Percentiles rank a stretch among this genome's conserved stretches.
phyloP scores from a whole-genome alignment of 2,888 invertebrate genomes.

The Cataglyphis rosenhaueri region DNA sequence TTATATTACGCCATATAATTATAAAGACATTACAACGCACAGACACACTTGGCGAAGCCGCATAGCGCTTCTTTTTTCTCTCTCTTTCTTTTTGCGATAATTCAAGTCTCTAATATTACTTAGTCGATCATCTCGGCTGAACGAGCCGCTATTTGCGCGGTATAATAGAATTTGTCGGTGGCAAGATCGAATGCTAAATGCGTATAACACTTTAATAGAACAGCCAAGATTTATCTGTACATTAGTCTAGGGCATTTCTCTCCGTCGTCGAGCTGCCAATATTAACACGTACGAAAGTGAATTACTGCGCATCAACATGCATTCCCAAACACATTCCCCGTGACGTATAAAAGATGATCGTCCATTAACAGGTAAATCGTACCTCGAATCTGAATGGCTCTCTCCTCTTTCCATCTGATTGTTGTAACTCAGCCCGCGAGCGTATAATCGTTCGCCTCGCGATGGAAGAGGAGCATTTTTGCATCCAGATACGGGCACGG shows the following conservation, averaged over 20 bases:
- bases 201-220: slow-evolving; percentile 55
- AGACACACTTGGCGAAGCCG: background rate
- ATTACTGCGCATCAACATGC: slow-evolving; percentile 74
- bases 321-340: slow-evolving; percentile 69
- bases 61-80: background rate
- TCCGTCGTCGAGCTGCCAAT: slow-evolving; percentile 68
- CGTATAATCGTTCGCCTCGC: slow-evolving; percentile 58
- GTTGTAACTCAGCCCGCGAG: slow-evolving; percentile 47
- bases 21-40: slow-evolving; percentile 35
- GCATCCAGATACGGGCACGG: slow-evolving; percentile 45
- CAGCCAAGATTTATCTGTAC: slow-evolving; percentile 65
- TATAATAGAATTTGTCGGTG: slow-evolving; percentile 55
- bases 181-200: slow-evolving; percentile 54
- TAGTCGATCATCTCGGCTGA: slow-evolving; percentile 44
- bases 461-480: slow-evolving; percentile 68
- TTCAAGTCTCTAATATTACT: slow-evolving; percentile 46
- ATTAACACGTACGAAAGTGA: slow-evolving; percentile 76
- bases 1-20: slow-evolving; percentile 34
- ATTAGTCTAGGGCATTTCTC: slow-evolving; percentile 65
- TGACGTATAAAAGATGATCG: slow-evolving; percentile 70
- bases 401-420: slow-evolving; percentile 51
- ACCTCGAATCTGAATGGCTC: slow-evolving; percentile 59
- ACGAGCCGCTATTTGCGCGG: slow-evolving; percentile 37
- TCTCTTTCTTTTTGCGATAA: background rate
- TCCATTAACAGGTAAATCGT: slow-evolving; percentile 71